Evolutionary conservation across 1,140 invertebrate species (phyloP).

Genomic region (Lordiphosa clarofinis): DNA sequence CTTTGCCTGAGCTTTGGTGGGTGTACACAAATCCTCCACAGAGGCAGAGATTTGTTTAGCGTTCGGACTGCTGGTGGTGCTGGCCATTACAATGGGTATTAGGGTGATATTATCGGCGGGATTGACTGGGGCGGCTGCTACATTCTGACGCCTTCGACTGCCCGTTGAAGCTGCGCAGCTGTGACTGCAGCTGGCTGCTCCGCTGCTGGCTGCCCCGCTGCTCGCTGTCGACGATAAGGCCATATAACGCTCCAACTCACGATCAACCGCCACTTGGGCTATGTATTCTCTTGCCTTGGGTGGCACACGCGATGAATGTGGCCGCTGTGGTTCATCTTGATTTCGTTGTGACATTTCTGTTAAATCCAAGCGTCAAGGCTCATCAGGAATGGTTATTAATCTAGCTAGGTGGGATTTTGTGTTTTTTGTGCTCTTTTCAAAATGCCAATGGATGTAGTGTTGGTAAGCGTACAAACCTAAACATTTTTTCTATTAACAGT

Average conservation of each 20-base stretch:
- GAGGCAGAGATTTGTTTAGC: slow-evolving; percentile 25
- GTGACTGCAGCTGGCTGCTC: slow-evolving; percentile 22
- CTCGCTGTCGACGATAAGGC: slow-evolving; percentile 35
- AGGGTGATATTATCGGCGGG: background rate
- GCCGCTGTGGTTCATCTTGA: slow-evolving; percentile 3
- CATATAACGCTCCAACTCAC: slow-evolving; percentile 44
- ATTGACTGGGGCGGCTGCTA: background rate
- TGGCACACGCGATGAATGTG: slow-evolving; percentile 26
- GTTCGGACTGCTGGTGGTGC: background rate
- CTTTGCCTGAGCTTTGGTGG: slow-evolving; percentile 34
- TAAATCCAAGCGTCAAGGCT: background rate
- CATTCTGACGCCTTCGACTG: background rate
- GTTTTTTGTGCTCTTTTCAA: slow-evolving; percentile 4
- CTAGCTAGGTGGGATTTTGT: background rate
- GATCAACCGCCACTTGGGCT: slow-evolving; percentile 30
- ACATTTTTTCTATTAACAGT: too few species aligned
- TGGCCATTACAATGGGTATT: slow-evolving; percentile 43
- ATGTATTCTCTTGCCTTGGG: slow-evolving; percentile 34
- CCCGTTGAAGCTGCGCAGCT: slow-evolving; percentile 12
- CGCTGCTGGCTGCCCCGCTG: slow-evolving; percentile 28
- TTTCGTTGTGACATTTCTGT: slow-evolving; percentile 12
- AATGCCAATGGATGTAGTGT: slow-evolving; percentile 5
- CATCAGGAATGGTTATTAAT: background rate
- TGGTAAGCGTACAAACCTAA: background rate
- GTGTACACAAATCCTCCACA: slow-evolving; percentile 54